phyloP scores from a whole-genome alignment of 2,113 vertebrate genomes.

The Charadrius vociferus region DNA sequence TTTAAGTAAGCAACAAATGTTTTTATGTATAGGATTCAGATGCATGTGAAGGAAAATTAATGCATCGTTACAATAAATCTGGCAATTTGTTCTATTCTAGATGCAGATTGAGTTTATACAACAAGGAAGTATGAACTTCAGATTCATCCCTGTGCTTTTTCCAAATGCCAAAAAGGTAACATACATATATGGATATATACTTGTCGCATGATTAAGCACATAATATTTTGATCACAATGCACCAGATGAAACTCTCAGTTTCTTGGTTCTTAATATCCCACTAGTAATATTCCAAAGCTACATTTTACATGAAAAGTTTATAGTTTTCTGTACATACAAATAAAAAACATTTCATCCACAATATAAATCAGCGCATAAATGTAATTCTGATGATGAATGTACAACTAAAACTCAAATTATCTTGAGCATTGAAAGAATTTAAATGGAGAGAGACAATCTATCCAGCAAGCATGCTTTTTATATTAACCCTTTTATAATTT shows the following conservation, averaged over 20 bases:
- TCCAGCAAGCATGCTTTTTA: not conserved
- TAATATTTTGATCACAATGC: constrained; percentile 8
- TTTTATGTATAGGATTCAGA: not conserved
- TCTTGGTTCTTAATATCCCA: not conserved
- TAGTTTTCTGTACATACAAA: not conserved
- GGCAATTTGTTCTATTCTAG: constrained; percentile 74
- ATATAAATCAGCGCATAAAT: not conserved
- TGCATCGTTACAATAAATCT: not conserved
- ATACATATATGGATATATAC: not conserved
- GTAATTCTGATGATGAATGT: constrained; percentile 10
- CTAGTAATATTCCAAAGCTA: not conserved
- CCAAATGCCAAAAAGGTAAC: constrained; percentile 88
- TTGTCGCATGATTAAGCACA: not conserved
- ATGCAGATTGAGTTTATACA: constrained; percentile 97
- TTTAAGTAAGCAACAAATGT: not conserved
- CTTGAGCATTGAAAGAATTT: constrained; percentile 13
- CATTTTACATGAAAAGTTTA: not conserved
- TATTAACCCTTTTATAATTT: constrained; percentile 57
- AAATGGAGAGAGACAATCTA: not conserved
- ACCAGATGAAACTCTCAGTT: constrained; percentile 8
- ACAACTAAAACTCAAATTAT: not conserved
- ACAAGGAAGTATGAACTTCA: constrained; percentile 94
- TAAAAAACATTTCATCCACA: constrained; percentile 8
- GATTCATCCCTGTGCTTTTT: constrained; percentile 93
- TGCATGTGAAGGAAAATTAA: not conserved